phyloP scores from a whole-genome alignment of 2,113 vertebrate genomes.

The Thamnophis sirtalis region DNA sequence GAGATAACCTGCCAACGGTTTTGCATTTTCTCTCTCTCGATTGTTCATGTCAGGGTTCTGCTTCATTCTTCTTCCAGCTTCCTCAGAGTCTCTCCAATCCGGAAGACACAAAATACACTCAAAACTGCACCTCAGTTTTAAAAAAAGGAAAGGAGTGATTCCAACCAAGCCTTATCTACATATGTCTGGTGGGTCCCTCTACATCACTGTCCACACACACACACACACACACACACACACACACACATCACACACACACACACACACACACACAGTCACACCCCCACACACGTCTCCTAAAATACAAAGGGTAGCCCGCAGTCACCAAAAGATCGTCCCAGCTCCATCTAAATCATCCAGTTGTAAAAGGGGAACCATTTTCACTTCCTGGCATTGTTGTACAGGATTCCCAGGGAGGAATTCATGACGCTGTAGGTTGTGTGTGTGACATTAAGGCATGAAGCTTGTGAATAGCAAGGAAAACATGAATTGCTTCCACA shows the following conservation, averaged over 20 bases:
- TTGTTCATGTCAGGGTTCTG: not conserved
- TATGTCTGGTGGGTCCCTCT: not conserved
- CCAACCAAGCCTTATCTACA: not conserved
- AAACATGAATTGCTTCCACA: not conserved
- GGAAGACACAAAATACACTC: not conserved
- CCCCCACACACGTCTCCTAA: not conserved
- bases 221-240: no score
- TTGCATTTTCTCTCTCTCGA: not conserved
- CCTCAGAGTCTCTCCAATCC: not conserved
- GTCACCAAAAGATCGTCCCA: not conserved
- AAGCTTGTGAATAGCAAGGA: constrained; percentile 1
- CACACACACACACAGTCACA: no score
- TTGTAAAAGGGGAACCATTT: not conserved
- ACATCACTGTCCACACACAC: not conserved
- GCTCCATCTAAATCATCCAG: not conserved
- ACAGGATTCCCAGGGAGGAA: not conserved
- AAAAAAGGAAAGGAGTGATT: not conserved
- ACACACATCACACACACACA: rapidly evolving
- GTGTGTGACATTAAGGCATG: not conserved
- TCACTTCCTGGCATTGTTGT: not conserved
- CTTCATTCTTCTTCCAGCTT: not conserved
- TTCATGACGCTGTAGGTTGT: not conserved
- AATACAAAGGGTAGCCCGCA: not conserved
- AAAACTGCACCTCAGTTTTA: not conserved
- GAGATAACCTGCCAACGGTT: not conserved